Percentiles rank a stretch among this genome's conserved stretches.
These are phyloP conservation scores for Dascillus cervinus DNA, from an alignment of 2,888 invertebrate species.

Conservation along the genomic window DNA sequence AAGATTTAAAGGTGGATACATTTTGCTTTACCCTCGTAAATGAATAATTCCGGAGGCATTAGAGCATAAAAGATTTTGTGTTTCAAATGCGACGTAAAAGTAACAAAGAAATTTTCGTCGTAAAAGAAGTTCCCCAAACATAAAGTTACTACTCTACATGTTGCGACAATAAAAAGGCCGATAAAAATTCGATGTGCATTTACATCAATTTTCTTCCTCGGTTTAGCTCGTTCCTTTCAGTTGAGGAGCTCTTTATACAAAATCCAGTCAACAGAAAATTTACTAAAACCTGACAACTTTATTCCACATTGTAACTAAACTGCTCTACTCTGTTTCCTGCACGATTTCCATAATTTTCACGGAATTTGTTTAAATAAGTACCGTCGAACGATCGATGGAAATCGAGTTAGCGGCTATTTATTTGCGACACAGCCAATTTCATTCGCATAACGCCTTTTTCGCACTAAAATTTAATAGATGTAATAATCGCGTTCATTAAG, in stretches of 20 bases:
- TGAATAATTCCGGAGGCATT: constrained; percentile 25
- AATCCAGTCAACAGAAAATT: constrained; percentile 11
- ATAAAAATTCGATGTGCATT: constrained; percentile 44
- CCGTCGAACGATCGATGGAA: no score
- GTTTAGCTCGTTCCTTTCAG: constrained; percentile 20
- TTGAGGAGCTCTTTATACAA: constrained; percentile 1
- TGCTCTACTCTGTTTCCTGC: no score
- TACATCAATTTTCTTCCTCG: constrained; percentile 39
- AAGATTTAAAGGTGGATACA: no score
- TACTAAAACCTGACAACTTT: constrained; percentile 7
- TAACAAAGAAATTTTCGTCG: constrained; percentile 35
- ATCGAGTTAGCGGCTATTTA: no score
- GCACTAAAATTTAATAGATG: no score
- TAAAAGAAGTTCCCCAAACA: constrained; percentile 39
- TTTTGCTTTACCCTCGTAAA: no score
- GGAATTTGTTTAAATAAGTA: no score
- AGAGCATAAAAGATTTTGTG: constrained; percentile 36
- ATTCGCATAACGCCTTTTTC: no score
- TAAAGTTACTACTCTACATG: constrained; percentile 42
- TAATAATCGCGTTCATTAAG: no score
- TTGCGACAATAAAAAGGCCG: constrained; percentile 43
- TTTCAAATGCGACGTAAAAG: constrained; percentile 33
- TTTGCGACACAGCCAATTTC: no score
- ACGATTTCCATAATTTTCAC: no score
- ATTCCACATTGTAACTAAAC: constrained; percentile 5